Conservation (phyloP, 2,797 vertebrate species). For the Chrosomus eos region DNA sequence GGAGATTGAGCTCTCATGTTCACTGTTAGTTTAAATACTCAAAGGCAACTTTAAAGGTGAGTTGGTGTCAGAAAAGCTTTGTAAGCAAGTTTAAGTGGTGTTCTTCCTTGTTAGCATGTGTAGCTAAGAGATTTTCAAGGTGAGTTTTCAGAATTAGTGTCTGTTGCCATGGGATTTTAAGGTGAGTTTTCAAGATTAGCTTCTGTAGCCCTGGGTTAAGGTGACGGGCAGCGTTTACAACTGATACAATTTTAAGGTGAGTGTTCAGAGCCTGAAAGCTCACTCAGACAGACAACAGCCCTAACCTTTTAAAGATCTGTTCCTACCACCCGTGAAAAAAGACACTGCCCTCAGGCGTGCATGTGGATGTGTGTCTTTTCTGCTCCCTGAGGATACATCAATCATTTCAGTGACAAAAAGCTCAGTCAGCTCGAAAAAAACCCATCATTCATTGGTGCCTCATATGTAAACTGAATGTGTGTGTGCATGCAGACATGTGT, state of each 20-base stretch:
- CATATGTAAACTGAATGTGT: neutral
- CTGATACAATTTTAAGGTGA: conserved; percentile 26
- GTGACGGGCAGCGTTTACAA: conserved; percentile 2
- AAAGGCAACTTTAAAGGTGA: neutral
- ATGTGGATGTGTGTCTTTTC: neutral
- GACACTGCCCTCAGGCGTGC: conserved; percentile 31
- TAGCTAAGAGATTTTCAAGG: conserved; percentile 29
- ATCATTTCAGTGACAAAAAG: conserved; percentile 32
- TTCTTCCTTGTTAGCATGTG: conserved; percentile 12
- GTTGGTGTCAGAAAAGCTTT: neutral
- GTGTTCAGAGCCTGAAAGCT: conserved; percentile 23
- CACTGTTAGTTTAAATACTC: neutral
- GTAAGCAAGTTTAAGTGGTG: neutral
- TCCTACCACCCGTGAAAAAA: neutral
- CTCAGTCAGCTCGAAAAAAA: neutral
- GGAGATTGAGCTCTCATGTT: neutral
- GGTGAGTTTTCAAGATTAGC: conserved; percentile 36
- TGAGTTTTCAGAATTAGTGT: conserved; percentile 27
- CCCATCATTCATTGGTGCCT: neutral
- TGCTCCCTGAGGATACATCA: conserved; percentile 19
- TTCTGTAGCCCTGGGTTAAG: conserved; percentile 21
- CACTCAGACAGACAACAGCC: conserved; percentile 34
- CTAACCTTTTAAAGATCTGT: conserved; percentile 34
- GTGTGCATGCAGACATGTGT: conserved; percentile 38
- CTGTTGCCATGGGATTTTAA: conserved; percentile 21